Conservation (phyloP, 2,888 invertebrate genomes). For the Ferrisia virgata region DNA sequence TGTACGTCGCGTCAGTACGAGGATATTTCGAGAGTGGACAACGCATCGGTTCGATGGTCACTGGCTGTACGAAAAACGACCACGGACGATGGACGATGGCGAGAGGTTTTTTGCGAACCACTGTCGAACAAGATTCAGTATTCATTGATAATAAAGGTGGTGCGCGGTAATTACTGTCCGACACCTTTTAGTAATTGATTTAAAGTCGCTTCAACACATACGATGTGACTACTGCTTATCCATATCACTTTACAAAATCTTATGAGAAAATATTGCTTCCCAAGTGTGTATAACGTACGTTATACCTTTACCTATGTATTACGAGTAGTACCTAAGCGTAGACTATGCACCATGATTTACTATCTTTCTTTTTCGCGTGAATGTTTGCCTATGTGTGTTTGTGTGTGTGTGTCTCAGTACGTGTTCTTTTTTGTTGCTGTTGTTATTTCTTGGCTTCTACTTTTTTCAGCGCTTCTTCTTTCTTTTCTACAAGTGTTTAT, state of each 20-base stretch:
- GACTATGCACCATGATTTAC: conserved; percentile 39
- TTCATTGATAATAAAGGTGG: conserved; percentile 46
- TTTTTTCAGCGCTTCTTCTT: background rate
- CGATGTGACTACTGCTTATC: conserved; percentile 44
- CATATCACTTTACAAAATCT: conserved; percentile 45
- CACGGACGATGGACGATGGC: background rate
- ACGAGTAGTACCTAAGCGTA: conserved; percentile 2
- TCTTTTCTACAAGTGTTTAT: background rate
- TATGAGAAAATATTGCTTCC: conserved; percentile 45
- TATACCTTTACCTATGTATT: no score
- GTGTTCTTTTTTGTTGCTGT: no score
- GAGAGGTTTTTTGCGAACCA: conserved; percentile 24
- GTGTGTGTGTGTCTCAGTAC: background rate
- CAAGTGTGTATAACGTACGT: no score
- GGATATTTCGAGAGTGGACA: no score
- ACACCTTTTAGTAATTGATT: conserved; percentile 46
- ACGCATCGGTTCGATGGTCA: no score
- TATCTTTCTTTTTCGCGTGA: conserved; percentile 35
- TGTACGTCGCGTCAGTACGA: no score
- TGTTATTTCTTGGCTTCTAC: conserved; percentile 21
- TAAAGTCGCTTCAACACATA: conserved; percentile 45
- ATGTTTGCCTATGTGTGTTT: background rate
- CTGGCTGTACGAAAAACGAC: no score
- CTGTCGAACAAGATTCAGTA: conserved; percentile 39
- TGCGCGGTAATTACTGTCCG: conserved; percentile 48